phyloP scores from a whole-genome alignment of 2,888 invertebrate species.

The Marasmarcha lunaedactyla region DNA sequence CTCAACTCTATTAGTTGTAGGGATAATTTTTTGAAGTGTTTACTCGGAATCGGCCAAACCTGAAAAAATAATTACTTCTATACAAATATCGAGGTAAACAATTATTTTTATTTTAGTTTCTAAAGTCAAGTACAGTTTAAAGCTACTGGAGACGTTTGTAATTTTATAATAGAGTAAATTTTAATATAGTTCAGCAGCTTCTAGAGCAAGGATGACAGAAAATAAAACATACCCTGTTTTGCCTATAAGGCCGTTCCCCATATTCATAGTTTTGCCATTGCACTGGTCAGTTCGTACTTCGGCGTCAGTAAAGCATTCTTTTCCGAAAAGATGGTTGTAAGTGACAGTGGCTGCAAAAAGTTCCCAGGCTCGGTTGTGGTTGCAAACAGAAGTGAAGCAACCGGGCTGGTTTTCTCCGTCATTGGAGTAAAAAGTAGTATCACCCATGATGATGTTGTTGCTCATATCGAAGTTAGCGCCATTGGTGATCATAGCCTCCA shows the following conservation, averaged over 20 bases:
- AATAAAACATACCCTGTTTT: conserved; percentile 35
- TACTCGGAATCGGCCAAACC: no score
- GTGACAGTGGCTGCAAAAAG: conserved; percentile 29
- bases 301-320: conserved; percentile 19
- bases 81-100: no score
- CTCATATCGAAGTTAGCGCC: conserved; percentile 48
- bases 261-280: conserved; percentile 20
- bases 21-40: no score
- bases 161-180: no score
- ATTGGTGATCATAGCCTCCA: conserved; percentile 34
- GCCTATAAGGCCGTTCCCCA: conserved; percentile 32
- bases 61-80: no score
- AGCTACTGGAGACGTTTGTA: no score
- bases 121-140: no score
- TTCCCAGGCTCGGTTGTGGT: conserved; percentile 35
- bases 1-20: background rate
- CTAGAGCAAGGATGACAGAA: no score
- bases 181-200: no score
- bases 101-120: no score
- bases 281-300: conserved; percentile 28
- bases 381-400: conserved; percentile 28
- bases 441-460: conserved; percentile 32
- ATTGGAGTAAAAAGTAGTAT: conserved; percentile 72
- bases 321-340: conserved; percentile 28
- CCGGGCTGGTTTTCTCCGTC: conserved; percentile 45